Conservation (phyloP, 2,888 invertebrate species). For the Bellardia pandia region DNA sequence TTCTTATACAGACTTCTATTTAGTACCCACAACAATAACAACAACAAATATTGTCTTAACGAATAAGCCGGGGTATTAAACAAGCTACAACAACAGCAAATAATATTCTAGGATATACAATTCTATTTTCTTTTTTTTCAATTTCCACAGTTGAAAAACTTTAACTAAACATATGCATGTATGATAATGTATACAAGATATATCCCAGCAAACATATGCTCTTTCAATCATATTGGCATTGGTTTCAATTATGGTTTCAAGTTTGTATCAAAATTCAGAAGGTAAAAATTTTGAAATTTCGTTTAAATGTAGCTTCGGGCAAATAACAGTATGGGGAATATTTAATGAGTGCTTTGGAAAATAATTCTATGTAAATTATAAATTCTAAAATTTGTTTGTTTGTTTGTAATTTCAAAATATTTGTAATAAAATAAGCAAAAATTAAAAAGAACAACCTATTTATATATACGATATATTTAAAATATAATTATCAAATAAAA, state of each 20-base stretch:
- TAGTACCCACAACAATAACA: neutral
- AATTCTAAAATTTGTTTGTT: too few species aligned
- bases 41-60: conserved; percentile 56
- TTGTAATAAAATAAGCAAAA: too few species aligned
- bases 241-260: too few species aligned
- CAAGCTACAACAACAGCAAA: neutral
- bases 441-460: too few species aligned
- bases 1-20: conserved; percentile 20
- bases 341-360: too few species aligned
- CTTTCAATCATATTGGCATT: neutral
- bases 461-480: too few species aligned
- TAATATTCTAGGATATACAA: conserved; percentile 17
- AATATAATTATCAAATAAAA: neutral
- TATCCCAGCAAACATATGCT: conserved; percentile 3
- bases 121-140: conserved; percentile 27
- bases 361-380: too few species aligned
- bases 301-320: too few species aligned
- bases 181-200: neutral
- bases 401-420: too few species aligned
- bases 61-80: conserved; percentile 46
- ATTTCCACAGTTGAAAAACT: conserved; percentile 48
- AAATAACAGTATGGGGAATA: too few species aligned
- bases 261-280: too few species aligned
- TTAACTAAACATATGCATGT: conserved; percentile 1
- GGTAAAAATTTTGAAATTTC: too few species aligned